phyloP scores from a whole-genome alignment of 2,113 vertebrate species.

The Lontra canadensis region DNA sequence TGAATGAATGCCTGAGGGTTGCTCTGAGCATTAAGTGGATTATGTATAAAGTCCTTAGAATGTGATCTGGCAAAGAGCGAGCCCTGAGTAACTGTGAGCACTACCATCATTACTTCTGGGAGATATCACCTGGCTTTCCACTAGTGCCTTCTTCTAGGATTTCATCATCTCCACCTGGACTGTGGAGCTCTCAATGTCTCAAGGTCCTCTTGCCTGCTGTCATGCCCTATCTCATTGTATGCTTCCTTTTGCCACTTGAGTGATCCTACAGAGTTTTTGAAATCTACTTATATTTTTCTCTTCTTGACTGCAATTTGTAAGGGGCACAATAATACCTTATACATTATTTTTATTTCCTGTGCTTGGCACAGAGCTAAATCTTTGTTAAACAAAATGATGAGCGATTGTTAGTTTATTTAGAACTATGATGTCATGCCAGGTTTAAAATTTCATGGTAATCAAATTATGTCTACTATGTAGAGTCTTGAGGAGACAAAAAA shows the following conservation, averaged over 20 bases:
- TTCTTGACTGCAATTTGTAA: not conserved
- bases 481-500: not conserved
- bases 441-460: not conserved
- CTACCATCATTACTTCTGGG: not conserved
- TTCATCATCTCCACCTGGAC: not conserved
- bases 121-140: not conserved
- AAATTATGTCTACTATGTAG: not conserved
- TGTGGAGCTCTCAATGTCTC: not conserved
- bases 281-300: not conserved
- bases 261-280: not conserved
- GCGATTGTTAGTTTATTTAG: not conserved
- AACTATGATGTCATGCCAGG: not conserved
- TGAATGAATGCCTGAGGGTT: not conserved
- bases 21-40: not conserved
- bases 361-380: not conserved
- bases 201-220: not conserved
- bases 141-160: not conserved
- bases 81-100: not conserved
- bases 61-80: not conserved
- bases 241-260: not conserved
- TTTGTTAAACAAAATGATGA: constrained; percentile 26
- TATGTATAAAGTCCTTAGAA: not conserved
- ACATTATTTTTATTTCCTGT: not conserved
- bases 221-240: not conserved
- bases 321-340: not conserved